Percentiles rank a stretch among this genome's conserved stretches.
phyloP scores from a whole-genome alignment of 2,797 vertebrate species.

The Phoebastria nigripes region DNA sequence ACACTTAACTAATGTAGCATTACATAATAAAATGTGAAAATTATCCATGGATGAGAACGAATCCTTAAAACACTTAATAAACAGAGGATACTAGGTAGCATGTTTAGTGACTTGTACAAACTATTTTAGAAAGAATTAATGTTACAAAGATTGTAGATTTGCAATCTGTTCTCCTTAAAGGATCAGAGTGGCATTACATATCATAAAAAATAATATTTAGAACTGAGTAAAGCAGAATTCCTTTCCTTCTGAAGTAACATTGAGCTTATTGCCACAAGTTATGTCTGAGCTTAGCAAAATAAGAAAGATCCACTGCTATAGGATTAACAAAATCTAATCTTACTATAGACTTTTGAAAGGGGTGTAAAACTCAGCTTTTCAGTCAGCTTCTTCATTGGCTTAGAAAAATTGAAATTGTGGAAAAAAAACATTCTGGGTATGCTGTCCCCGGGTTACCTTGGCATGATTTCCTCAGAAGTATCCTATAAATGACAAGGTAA shows the following conservation, averaged over 20 bases:
- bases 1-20: not conserved
- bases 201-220: not conserved
- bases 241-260: not conserved
- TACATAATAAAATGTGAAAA: not conserved
- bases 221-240: not conserved
- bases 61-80: not conserved
- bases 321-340: not conserved
- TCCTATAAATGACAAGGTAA: accelerated
- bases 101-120: not conserved
- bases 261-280: not conserved
- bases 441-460: accelerated
- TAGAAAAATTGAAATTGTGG: not conserved
- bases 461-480: accelerated
- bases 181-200: not conserved
- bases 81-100: not conserved
- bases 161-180: not conserved
- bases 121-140: not conserved
- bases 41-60: not conserved
- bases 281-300: not conserved
- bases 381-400: not conserved
- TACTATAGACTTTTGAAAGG: not conserved
- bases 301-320: not conserved
- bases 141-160: not conserved
- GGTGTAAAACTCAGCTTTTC: not conserved
- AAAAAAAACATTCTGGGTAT: not conserved